These are phyloP conservation scores for Enteromius thamalakanensis DNA, from an alignment of 2,797 vertebrate species.

Conservation along the genomic window DNA sequence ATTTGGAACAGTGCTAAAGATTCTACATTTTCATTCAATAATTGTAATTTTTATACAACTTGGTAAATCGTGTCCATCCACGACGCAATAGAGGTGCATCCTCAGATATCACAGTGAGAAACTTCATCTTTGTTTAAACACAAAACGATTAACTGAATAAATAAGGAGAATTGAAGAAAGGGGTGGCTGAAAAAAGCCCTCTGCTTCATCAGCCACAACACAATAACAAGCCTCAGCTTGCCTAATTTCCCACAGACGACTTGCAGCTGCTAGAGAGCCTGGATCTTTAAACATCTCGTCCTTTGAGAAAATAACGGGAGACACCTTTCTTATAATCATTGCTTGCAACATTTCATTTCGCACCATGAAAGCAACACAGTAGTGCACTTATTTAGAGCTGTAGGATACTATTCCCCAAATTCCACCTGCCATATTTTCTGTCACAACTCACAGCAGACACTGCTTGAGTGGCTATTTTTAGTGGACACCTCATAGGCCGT, in stretches of 20 bases:
- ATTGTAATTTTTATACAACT: not conserved
- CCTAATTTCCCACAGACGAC: slow-evolving; percentile 23
- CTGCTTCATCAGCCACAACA: slow-evolving; percentile 34
- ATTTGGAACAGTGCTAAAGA: not conserved
- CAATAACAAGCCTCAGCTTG: slow-evolving; percentile 30
- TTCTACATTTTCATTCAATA: not conserved
- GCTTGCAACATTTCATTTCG: slow-evolving; percentile 45
- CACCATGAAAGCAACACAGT: slow-evolving; percentile 57
- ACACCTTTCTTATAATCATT: slow-evolving; percentile 53
- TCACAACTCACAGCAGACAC: slow-evolving; percentile 50
- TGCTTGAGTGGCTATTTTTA: slow-evolving; percentile 61
- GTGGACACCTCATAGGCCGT: slow-evolving; percentile 51
- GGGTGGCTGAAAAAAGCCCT: slow-evolving; percentile 8
- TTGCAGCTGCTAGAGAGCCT: slow-evolving; percentile 43
- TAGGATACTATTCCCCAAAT: slow-evolving; percentile 42
- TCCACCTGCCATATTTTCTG: slow-evolving; percentile 50
- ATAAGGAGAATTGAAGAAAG: not conserved
- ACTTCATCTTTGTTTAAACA: not conserved
- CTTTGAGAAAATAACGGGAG: slow-evolving; percentile 62
- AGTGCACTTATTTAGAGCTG: slow-evolving; percentile 51
- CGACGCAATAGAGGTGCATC: not conserved
- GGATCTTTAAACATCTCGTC: slow-evolving; percentile 40
- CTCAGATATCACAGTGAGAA: not conserved
- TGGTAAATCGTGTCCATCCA: not conserved
- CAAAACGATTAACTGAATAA: slow-evolving; percentile 4